These are phyloP conservation scores for Ovis canadensis DNA, from an alignment of 2,113 vertebrate genomes.

Conservation along the genomic window DNA sequence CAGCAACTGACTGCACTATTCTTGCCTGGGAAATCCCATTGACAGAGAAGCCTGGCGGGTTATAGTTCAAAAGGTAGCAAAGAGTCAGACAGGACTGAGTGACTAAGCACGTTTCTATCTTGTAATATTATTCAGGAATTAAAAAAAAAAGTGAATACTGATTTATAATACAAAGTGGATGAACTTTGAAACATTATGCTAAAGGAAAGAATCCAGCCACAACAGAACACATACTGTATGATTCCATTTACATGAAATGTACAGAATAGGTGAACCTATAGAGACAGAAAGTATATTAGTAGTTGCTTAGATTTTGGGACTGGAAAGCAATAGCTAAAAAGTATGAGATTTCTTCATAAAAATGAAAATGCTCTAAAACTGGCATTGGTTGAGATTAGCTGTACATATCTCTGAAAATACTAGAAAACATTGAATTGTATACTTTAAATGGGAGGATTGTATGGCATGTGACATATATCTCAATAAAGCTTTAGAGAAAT, in stretches of 20 bases:
- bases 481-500: background rate
- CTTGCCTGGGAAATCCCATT: background rate
- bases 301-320: background rate
- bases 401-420: background rate
- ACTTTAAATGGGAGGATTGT: background rate
- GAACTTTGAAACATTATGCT: background rate
- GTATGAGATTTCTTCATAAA: background rate
- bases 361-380: background rate
- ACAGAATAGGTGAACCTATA: background rate
- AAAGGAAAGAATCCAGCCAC: background rate
- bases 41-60: background rate
- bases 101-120: background rate
- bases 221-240: background rate
- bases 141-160: background rate
- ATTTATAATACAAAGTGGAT: background rate
- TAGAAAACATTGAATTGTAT: background rate
- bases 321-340: background rate
- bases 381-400: background rate
- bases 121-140: background rate
- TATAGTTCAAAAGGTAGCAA: background rate
- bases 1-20: background rate
- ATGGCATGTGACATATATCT: background rate
- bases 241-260: background rate
- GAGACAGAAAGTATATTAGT: background rate
- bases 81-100: background rate